Percentiles rank a stretch among this genome's conserved stretches.
phyloP scores from a whole-genome alignment of 2,888 invertebrate species.

The Eupithecia abbreviata region DNA sequence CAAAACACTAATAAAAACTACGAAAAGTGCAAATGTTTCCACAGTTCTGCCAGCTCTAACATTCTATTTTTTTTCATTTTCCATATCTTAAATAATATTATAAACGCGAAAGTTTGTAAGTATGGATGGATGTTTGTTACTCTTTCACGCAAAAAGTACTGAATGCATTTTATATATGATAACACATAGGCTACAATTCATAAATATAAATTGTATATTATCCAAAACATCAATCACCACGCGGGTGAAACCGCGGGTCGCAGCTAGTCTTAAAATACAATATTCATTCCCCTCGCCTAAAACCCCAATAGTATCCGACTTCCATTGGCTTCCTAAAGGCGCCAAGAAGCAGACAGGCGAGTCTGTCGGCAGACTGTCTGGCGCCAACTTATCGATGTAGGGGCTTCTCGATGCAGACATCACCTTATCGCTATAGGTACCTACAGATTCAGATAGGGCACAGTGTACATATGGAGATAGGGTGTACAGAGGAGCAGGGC shows the following conservation, averaged over 20 bases:
- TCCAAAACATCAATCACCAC: no score
- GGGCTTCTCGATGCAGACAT: constrained; percentile 6
- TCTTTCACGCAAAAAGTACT: no score
- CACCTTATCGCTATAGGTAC: background rate
- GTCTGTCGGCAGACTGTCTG: constrained; percentile 1
- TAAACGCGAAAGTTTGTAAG: no score
- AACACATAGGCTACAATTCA: no score
- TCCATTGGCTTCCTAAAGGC: background rate
- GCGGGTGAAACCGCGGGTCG: no score
- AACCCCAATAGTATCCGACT: constrained; percentile 2
- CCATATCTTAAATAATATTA: no score
- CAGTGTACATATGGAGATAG: no score
- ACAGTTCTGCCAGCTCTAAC: background rate
- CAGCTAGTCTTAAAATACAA: background rate
- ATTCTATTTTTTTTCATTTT: background rate
- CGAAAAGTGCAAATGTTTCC: background rate
- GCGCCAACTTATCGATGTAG: constrained; percentile 1
- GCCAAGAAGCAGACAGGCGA: background rate
- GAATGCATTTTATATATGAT: no score
- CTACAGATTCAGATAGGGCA: background rate
- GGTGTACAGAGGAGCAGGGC: background rate
- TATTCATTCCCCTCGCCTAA: background rate
- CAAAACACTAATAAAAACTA: background rate
- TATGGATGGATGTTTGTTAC: no score
- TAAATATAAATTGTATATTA: no score